phyloP scores from a whole-genome alignment of 2,888 invertebrate genomes.

The Fragum sueziense region DNA sequence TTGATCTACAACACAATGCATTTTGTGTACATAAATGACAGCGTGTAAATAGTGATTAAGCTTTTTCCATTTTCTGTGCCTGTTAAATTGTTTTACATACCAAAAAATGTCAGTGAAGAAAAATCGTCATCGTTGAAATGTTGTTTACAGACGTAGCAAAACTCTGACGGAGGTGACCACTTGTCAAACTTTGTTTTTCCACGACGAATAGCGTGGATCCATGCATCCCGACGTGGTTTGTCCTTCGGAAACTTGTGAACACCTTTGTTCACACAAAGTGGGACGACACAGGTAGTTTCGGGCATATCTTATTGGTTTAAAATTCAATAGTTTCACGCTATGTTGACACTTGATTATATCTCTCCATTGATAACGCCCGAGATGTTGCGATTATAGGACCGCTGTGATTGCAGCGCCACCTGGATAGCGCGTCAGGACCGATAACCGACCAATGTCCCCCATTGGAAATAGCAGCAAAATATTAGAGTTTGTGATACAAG shows the following conservation, averaged over 20 bases:
- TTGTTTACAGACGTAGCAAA: constrained; percentile 9
- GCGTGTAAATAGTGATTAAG: no score
- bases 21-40: background rate
- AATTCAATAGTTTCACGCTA: background rate
- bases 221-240: background rate
- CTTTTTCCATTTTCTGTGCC: no score
- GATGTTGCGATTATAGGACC: no score
- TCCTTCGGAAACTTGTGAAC: constrained; percentile 6
- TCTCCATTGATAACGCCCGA: background rate
- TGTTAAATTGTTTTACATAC: no score
- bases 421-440: no score
- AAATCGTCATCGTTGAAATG: constrained; percentile 22
- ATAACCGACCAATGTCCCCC: no score
- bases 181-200: constrained; percentile 19
- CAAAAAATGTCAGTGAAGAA: background rate
- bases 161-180: constrained; percentile 12
- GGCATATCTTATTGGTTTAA: background rate
- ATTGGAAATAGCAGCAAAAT: no score
- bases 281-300: constrained; percentile 11
- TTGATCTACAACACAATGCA: background rate
- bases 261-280: background rate
- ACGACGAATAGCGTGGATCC: constrained; percentile 10
- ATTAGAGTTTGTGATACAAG: no score
- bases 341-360: background rate
- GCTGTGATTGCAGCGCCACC: no score